Evolutionary conservation across 2,797 vertebrate genomes (phyloP).

Genomic region (Smutsia gigantea): DNA sequence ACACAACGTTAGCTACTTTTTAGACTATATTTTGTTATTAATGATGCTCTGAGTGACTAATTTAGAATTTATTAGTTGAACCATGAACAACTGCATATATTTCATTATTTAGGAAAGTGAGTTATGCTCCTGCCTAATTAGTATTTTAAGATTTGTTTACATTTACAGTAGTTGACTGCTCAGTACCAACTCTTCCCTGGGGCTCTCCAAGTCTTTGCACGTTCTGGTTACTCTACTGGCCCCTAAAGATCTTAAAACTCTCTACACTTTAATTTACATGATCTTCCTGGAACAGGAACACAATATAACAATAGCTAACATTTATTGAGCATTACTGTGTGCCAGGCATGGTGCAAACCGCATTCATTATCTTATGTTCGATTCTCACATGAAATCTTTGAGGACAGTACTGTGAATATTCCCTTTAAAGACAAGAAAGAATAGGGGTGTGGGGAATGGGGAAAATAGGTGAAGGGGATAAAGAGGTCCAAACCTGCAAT

Average conservation of each 20-base stretch:
- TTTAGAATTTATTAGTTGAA: slow-evolving; percentile 86
- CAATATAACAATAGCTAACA: neutral
- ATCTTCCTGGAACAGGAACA: slow-evolving; percentile 12
- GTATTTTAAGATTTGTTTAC: slow-evolving; percentile 82
- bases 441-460: too few species aligned
- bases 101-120: slow-evolving; percentile 85
- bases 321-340: slow-evolving; percentile 44
- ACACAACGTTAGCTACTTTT: slow-evolving; percentile 68
- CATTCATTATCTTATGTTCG: neutral
- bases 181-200: slow-evolving; percentile 39
- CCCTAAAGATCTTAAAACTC: slow-evolving; percentile 50
- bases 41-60: slow-evolving; percentile 85
- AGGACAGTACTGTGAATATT: neutral
- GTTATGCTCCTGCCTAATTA: slow-evolving; percentile 85
- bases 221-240: slow-evolving; percentile 50
- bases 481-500: too few species aligned
- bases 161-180: slow-evolving; percentile 59
- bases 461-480: too few species aligned
- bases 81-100: slow-evolving; percentile 78
- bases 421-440: slow-evolving; percentile 26
- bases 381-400: neutral
- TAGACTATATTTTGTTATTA: slow-evolving; percentile 83
- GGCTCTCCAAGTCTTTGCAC: slow-evolving; percentile 42
- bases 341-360: neutral
- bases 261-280: slow-evolving; percentile 47